Conservation (phyloP, 2,113 vertebrate genomes). For the Epinephelus lanceolatus region DNA sequence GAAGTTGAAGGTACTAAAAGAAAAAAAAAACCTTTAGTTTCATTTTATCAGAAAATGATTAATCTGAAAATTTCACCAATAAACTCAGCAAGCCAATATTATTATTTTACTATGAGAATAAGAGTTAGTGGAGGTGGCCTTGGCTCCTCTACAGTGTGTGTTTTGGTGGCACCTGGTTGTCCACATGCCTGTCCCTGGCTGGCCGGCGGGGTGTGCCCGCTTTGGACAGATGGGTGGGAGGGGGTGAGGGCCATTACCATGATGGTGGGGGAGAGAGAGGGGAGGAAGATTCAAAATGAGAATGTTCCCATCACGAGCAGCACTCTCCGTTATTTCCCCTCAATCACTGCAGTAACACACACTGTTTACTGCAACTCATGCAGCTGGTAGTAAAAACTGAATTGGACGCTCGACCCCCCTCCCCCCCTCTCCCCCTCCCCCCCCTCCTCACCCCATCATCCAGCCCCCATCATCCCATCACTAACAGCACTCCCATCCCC, state of each 20-base stretch:
- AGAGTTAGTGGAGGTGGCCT: slow-evolving; percentile 18
- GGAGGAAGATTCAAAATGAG: slow-evolving; percentile 60
- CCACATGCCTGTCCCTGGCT: slow-evolving; percentile 40
- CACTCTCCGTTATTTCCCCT: slow-evolving; percentile 51
- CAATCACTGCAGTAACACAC: slow-evolving; percentile 67
- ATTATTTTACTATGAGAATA: neutral
- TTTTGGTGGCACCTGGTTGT: slow-evolving; percentile 51
- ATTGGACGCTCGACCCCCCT: slow-evolving; percentile 39
- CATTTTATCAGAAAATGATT: neutral
- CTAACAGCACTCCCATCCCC: slow-evolving; percentile 31
- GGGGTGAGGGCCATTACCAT: slow-evolving; percentile 72
- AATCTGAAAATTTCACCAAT: neutral
- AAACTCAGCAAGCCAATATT: too few species aligned
- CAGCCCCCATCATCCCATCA: slow-evolving; percentile 22
- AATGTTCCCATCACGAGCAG: slow-evolving; percentile 55
- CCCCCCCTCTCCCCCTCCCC: neutral
- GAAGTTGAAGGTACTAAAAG: neutral
- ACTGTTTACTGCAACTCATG: slow-evolving; percentile 73
- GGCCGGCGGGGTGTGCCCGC: slow-evolving; percentile 45
- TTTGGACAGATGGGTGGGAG: slow-evolving; percentile 78
- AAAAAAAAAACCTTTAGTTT: neutral
- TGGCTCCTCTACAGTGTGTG: slow-evolving; percentile 25
- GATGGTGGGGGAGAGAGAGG: slow-evolving; percentile 54
- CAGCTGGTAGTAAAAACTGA: slow-evolving; percentile 64
- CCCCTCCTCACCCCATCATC: neutral